Percentiles rank a stretch among this genome's conserved stretches.
Conservation (phyloP, 2,797 vertebrate species). For the Chelonia mydas region DNA sequence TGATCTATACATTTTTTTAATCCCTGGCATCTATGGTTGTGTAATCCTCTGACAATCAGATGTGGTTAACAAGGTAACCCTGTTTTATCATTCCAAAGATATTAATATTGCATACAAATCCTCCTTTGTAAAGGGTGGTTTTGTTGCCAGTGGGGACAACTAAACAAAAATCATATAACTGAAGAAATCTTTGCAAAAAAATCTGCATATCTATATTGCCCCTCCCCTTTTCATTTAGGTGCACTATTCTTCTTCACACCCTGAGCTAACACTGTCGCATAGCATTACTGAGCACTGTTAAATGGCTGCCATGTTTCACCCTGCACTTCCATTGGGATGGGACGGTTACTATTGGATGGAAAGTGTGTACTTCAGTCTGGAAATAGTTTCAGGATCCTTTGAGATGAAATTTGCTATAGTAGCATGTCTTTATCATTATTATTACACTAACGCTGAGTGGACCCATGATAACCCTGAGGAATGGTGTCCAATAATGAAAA, state of each 20-base stretch:
- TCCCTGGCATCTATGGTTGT: not conserved
- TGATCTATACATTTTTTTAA: not conserved
- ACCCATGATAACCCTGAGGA: not conserved
- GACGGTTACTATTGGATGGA: not conserved
- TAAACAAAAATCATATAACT: accelerated
- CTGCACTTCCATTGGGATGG: not conserved
- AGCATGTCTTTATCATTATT: not conserved
- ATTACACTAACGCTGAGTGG: not conserved
- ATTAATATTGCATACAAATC: not conserved
- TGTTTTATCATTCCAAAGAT: not conserved
- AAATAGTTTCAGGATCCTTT: not conserved
- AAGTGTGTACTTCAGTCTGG: not conserved
- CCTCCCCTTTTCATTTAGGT: not conserved
- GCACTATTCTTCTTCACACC: not conserved
- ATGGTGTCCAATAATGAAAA: not conserved
- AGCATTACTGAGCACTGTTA: not conserved
- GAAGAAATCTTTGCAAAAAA: not conserved
- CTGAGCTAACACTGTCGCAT: not conserved
- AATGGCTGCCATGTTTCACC: not conserved
- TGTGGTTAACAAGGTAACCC: accelerated
- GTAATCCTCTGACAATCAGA: not conserved
- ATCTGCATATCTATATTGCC: accelerated
- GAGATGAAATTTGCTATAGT: not conserved
- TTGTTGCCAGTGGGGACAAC: not conserved
- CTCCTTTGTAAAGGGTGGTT: not conserved